phyloP scores from a whole-genome alignment of 2,888 invertebrate species.

The Aproaerema taeniolella region DNA sequence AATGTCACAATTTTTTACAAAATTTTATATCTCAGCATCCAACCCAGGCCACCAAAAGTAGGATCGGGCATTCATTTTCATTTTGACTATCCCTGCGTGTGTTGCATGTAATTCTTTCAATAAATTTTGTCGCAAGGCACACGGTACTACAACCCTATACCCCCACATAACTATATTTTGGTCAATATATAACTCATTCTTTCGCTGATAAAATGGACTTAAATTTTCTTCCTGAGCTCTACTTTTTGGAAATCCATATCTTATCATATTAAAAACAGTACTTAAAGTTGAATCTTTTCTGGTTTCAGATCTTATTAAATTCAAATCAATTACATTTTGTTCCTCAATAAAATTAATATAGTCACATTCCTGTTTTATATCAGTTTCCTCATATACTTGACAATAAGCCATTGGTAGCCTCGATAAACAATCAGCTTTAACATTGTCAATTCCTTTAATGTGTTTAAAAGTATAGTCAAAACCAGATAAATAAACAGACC shows the following conservation, averaged over 20 bases:
- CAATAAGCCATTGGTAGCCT: conserved; percentile 14
- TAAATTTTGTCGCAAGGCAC: background rate
- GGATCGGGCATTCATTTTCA: conserved; percentile 12
- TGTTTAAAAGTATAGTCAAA: conserved; percentile 13
- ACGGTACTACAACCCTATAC: conserved; percentile 8
- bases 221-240: too few relatives aligned
- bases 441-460: conserved; percentile 12
- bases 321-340: conserved; percentile 14
- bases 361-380: conserved; percentile 8
- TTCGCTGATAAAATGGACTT: conserved; percentile 12
- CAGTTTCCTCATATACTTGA: too few relatives aligned
- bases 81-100: conserved; percentile 12
- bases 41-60: conserved; percentile 16
- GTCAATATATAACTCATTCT: conserved; percentile 15
- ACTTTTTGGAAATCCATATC: too few relatives aligned
- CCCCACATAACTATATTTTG: conserved; percentile 17
- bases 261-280: conserved; percentile 9
- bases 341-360: conserved; percentile 16
- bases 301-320: conserved; percentile 13
- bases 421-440: conserved; percentile 15
- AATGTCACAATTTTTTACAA: conserved; percentile 9
- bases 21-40: conserved; percentile 12
- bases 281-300: conserved; percentile 15
- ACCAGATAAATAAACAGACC: conserved; percentile 22
- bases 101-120: conserved; percentile 10